Percentiles rank a stretch among this genome's conserved stretches.
Conservation (phyloP, 2,797 vertebrate species). For the Euthynnus affinis region DNA sequence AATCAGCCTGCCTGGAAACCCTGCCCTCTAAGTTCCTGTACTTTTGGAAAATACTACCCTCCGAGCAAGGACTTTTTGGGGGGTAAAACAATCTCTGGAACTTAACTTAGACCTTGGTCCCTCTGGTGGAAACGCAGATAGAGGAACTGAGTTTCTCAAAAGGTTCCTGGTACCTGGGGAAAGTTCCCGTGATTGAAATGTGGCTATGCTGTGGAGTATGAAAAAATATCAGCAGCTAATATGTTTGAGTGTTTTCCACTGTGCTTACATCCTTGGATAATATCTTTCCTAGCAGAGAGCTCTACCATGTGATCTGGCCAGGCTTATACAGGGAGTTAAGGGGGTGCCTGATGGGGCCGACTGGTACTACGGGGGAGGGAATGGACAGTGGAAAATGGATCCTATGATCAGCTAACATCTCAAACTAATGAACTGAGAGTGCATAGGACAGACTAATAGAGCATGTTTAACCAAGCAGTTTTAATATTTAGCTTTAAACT, state of each 20-base stretch:
- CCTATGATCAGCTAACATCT: slow-evolving; percentile 34
- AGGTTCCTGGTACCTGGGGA: too few relatives aligned
- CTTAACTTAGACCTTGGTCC: too few relatives aligned
- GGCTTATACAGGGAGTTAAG: slow-evolving; percentile 71
- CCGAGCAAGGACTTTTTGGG: too few relatives aligned
- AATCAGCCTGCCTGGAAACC: too few relatives aligned
- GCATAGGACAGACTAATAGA: slow-evolving; percentile 15
- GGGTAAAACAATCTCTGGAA: too few relatives aligned
- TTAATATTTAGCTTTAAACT: slow-evolving; percentile 23
- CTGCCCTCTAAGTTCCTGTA: too few relatives aligned
- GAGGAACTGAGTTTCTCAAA: too few relatives aligned
- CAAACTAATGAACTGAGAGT: slow-evolving; percentile 34
- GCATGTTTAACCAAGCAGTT: slow-evolving; percentile 15
- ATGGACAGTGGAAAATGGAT: slow-evolving; percentile 55
- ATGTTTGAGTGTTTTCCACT: slow-evolving; percentile 45
- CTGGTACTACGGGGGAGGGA: slow-evolving; percentile 75
- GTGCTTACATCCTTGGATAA: slow-evolving; percentile 56
- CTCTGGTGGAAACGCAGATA: too few relatives aligned
- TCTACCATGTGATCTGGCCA: slow-evolving; percentile 67
- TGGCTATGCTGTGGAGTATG: neutral
- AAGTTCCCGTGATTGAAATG: too few relatives aligned
- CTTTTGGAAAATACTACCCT: too few relatives aligned
- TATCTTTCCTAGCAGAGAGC: slow-evolving; percentile 57
- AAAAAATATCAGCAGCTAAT: slow-evolving; percentile 16
- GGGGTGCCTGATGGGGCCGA: slow-evolving; percentile 67